These are phyloP conservation scores for Trissolcus japonicus DNA, from an alignment of 2,888 invertebrate species.

Conservation along the genomic window DNA sequence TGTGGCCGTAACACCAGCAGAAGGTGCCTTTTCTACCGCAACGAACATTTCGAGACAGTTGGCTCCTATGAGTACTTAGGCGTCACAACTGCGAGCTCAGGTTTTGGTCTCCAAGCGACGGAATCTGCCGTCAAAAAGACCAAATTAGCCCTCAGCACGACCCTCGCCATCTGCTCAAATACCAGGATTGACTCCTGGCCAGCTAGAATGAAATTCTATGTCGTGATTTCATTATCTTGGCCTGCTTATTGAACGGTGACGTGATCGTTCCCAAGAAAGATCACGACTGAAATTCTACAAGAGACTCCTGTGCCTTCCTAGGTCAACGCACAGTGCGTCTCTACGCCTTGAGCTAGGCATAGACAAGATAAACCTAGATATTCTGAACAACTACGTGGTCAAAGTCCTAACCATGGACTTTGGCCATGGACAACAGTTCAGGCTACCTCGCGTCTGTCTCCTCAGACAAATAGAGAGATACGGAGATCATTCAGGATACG, in stretches of 20 bases:
- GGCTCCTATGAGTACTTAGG: neutral
- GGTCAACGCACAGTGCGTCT: neutral
- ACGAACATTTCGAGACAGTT: neutral
- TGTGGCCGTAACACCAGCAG: no score
- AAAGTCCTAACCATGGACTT: neutral
- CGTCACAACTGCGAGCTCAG: neutral
- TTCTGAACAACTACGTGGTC: neutral
- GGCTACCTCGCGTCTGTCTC: neutral
- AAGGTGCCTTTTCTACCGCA: neutral
- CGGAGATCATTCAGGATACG: neutral
- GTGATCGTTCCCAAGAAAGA: no score
- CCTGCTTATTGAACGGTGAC: neutral
- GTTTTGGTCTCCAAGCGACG: neutral
- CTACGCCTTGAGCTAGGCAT: neutral
- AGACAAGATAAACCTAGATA: neutral
- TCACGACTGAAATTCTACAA: neutral
- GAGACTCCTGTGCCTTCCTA: neutral
- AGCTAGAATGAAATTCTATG: neutral
- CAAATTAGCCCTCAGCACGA: neutral
- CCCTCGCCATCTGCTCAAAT: neutral
- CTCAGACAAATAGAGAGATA: neutral
- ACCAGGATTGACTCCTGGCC: conserved; percentile 1
- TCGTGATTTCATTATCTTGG: neutral
- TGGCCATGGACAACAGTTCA: neutral
- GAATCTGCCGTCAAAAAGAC: neutral